A percentile compares a stretch with the other conserved stretches of the same genome.
These are phyloP conservation scores for Erebia epiphron DNA, from an alignment of 2,888 invertebrate genomes.

Conservation along the genomic window DNA sequence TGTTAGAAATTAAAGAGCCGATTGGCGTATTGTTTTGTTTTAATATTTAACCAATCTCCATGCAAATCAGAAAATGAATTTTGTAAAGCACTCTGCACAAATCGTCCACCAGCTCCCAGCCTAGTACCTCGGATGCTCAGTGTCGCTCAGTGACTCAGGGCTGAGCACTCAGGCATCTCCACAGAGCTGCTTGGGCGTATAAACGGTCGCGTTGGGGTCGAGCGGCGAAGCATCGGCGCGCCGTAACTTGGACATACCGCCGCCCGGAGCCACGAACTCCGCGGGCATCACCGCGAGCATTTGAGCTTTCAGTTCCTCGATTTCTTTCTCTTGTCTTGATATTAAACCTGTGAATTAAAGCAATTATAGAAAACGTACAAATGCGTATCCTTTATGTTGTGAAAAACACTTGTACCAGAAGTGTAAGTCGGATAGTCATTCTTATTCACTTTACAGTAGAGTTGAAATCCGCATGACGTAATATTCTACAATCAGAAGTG, in stretches of 20 bases:
- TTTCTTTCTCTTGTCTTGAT: conserved; percentile 93
- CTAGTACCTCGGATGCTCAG: conserved; percentile 12
- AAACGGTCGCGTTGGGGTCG: conserved; percentile 95
- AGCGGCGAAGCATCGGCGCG: conserved; percentile 75
- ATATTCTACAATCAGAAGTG: too few species aligned
- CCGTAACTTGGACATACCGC: conserved; percentile 59
- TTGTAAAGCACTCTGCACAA: neutral
- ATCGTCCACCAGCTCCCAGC: neutral
- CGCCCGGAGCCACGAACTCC: conserved; percentile 68
- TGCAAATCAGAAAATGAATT: too few species aligned
- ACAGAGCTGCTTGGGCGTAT: conserved; percentile 89
- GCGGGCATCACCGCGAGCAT: conserved; percentile 95
- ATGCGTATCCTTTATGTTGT: too few species aligned
- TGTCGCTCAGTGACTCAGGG: neutral
- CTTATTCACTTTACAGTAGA: neutral
- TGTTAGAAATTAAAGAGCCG: too few species aligned
- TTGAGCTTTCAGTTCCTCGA: conserved; percentile 96
- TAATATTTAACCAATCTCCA: too few species aligned
- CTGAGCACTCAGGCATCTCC: conserved; percentile 60
- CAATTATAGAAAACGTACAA: neutral
- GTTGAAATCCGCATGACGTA: neutral
- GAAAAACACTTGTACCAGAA: too few species aligned
- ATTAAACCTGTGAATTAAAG: conserved; percentile 85
- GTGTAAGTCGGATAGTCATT: neutral
- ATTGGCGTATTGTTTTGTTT: too few species aligned